A percentile compares a stretch with the other conserved stretches of the same genome.
phyloP scores from a whole-genome alignment of 2,888 invertebrate species.

The Tinea semifulvella region DNA sequence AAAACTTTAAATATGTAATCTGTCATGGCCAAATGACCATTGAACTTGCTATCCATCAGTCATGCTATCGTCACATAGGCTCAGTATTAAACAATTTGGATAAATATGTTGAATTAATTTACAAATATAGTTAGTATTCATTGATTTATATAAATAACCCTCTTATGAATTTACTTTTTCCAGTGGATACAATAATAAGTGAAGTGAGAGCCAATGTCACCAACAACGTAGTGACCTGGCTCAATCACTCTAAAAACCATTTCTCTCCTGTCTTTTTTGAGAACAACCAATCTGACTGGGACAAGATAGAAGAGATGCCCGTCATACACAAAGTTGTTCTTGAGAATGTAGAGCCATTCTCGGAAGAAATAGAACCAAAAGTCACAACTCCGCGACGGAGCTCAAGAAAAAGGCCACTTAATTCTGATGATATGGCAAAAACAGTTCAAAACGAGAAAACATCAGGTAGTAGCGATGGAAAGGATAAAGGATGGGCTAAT shows the following conservation, averaged over 20 bases:
- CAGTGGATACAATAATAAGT: slow-evolving; percentile 36
- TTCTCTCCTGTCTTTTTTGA: slow-evolving; percentile 39
- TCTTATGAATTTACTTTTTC: too few species aligned
- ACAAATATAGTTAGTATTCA: too few species aligned
- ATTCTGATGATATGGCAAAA: slow-evolving; percentile 24
- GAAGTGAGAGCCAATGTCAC: slow-evolving; percentile 18
- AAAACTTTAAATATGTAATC: too few species aligned
- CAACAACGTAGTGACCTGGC: slow-evolving; percentile 49
- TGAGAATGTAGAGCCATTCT: slow-evolving; percentile 39
- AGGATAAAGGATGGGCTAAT: slow-evolving; percentile 45
- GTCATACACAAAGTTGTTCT: slow-evolving; percentile 35
- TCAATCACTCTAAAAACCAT: slow-evolving; percentile 48
- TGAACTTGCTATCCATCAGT: too few species aligned
- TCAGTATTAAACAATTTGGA: too few species aligned
- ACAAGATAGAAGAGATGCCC: slow-evolving; percentile 47
- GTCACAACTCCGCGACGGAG: slow-evolving; percentile 43
- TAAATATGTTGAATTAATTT: too few species aligned
- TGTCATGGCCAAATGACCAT: too few species aligned
- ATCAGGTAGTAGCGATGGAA: slow-evolving; percentile 31
- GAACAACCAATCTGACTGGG: slow-evolving; percentile 49
- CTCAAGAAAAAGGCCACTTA: slow-evolving; percentile 38
- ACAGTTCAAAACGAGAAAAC: slow-evolving; percentile 25
- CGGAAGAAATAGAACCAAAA: slow-evolving; percentile 38
- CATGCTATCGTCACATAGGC: too few species aligned
- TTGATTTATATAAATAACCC: too few species aligned